Percentiles rank a stretch among this genome's conserved stretches.
phyloP scores from a whole-genome alignment of 2,113 vertebrate genomes.

The Sterrhoptilus dennistouni region DNA sequence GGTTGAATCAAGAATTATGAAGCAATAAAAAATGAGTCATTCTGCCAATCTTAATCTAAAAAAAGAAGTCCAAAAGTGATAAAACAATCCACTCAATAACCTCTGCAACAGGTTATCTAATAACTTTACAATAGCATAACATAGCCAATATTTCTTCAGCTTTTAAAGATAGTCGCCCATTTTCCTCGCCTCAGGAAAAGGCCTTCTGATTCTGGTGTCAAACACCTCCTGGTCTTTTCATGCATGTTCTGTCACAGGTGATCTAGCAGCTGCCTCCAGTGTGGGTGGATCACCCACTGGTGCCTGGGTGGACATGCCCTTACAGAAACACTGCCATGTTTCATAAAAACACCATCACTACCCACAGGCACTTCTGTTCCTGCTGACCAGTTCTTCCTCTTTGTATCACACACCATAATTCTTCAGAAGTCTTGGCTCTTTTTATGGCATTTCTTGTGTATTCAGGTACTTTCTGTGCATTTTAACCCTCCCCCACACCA shows the following conservation, averaged over 20 bases:
- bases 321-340: background rate
- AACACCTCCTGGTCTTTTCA: background rate
- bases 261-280: background rate
- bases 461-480: background rate
- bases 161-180: background rate
- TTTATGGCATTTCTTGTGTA: background rate
- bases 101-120: background rate
- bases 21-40: background rate
- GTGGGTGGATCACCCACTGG: background rate
- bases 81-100: background rate
- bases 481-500: background rate
- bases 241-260: background rate
- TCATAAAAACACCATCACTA: background rate
- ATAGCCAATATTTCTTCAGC: background rate
- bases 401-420: background rate
- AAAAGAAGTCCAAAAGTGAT: background rate
- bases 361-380: background rate
- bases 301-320: fast-evolving
- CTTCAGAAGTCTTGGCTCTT: background rate
- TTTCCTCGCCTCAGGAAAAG: background rate
- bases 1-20: background rate
- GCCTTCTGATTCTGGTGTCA: background rate
- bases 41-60: background rate
- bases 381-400: background rate
- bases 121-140: background rate